Conservation (phyloP, 1,140 invertebrate genomes). For the Drosophila watanabei region DNA sequence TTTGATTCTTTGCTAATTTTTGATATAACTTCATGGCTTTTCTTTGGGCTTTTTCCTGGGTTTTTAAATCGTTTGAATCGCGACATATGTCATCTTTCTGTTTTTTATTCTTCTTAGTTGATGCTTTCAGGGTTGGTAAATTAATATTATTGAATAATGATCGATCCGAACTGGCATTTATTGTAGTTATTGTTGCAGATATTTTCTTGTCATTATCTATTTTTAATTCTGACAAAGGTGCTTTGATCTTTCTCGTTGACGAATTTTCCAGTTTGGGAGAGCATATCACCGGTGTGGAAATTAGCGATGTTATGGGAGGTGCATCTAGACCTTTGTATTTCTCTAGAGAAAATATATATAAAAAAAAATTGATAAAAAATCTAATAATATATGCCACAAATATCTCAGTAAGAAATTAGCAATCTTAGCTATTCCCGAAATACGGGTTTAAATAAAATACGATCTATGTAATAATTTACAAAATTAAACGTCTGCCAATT, state of each 20-base stretch:
- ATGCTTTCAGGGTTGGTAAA: not conserved
- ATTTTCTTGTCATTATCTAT: slow-evolving; percentile 1
- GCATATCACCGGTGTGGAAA: not conserved
- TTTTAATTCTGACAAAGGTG: not conserved
- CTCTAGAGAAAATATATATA: slow-evolving; percentile 35
- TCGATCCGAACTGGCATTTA: not conserved
- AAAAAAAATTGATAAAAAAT: not conserved
- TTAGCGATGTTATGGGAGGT: slow-evolving; percentile 37
- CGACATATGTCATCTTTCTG: slow-evolving; percentile 27
- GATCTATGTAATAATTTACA: too few species aligned
- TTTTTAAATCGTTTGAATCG: slow-evolving; percentile 32
- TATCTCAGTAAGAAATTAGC: too few species aligned
- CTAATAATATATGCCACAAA: too few species aligned
- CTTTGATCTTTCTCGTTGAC: not conserved
- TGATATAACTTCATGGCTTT: slow-evolving; percentile 71
- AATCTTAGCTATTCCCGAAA: too few species aligned
- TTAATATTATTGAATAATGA: slow-evolving; percentile 2
- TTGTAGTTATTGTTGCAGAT: not conserved
- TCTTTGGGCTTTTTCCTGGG: slow-evolving; percentile 58
- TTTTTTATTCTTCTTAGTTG: slow-evolving; percentile 49
- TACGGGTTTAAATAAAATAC: too few species aligned
- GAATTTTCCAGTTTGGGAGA: not conserved
- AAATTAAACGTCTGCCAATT: too few species aligned
- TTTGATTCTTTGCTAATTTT: slow-evolving; percentile 56
- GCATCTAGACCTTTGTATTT: slow-evolving; percentile 67